phyloP scores from a whole-genome alignment of 2,888 invertebrate species.

The Aplocera efformata region DNA sequence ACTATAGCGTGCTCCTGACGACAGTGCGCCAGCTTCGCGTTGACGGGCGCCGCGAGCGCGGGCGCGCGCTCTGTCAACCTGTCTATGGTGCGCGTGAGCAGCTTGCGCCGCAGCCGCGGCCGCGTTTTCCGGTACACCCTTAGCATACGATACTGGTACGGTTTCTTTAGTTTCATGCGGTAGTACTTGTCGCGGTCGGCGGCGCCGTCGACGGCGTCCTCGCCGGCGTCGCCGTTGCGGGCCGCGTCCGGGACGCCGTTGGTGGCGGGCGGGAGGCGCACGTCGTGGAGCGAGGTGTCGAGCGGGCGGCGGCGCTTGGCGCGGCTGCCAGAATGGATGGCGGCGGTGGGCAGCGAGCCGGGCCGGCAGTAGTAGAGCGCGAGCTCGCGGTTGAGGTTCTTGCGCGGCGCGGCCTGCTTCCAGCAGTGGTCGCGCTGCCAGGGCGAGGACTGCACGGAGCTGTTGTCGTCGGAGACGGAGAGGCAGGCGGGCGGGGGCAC shows the following conservation, averaged over 20 bases:
- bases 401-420: constrained; percentile 90
- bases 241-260: constrained; percentile 55
- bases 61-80: constrained; percentile 63
- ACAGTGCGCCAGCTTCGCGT: constrained; percentile 67
- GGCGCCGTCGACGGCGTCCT: constrained; percentile 54
- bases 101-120: constrained; percentile 53
- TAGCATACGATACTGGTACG: constrained; percentile 74
- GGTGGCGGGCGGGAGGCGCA: constrained; percentile 36
- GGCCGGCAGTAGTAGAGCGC: constrained; percentile 85
- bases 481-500: constrained; percentile 86
- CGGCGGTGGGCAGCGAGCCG: constrained; percentile 65
- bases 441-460: constrained; percentile 93
- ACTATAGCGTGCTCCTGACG: constrained; percentile 82
- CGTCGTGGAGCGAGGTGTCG: constrained; percentile 58
- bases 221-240: constrained; percentile 53
- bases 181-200: constrained; percentile 67
- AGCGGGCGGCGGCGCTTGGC: constrained; percentile 85
- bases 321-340: constrained; percentile 65
- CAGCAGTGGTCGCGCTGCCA: constrained; percentile 95
- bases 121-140: constrained; percentile 72
- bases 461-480: constrained; percentile 94
- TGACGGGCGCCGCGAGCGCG: constrained; percentile 60
- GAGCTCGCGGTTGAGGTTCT: constrained; percentile 86
- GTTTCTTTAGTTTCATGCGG: constrained; percentile 76
- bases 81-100: constrained; percentile 54